A percentile compares a stretch with the other conserved stretches of the same genome.
Evolutionary conservation across 2,797 vertebrate species (phyloP).

Genomic region (Pipistrellus kuhlii): DNA sequence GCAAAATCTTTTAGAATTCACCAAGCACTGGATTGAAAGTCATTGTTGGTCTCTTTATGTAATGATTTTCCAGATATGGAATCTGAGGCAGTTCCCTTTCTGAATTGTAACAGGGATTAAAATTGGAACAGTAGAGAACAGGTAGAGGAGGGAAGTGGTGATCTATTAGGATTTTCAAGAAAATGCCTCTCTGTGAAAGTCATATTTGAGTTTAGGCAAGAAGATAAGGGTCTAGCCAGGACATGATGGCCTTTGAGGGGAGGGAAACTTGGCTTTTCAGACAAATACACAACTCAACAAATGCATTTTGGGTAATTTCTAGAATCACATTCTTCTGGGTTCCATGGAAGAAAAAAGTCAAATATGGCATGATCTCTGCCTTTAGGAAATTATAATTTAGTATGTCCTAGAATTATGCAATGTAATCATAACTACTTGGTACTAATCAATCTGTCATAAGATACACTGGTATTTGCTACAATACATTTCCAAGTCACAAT

Average conservation of each 20-base stretch:
- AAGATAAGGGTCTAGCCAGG: not conserved
- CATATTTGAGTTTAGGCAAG: not conserved
- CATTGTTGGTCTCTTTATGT: not conserved
- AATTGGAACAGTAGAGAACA: not conserved
- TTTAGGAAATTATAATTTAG: slow-evolving; percentile 75
- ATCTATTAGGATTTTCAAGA: slow-evolving; percentile 68
- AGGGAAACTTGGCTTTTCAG: slow-evolving; percentile 63
- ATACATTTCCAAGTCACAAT: slow-evolving; percentile 80
- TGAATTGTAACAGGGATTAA: not conserved
- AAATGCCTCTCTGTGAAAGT: not conserved
- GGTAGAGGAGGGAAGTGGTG: slow-evolving; percentile 21
- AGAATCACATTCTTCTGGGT: slow-evolving; percentile 70
- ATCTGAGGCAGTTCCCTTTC: not conserved
- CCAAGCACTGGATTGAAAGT: not conserved
- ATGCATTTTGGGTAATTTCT: slow-evolving; percentile 77
- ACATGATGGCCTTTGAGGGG: not conserved
- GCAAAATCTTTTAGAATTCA: slow-evolving; percentile 17
- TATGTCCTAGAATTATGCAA: not conserved
- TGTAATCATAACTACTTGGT: slow-evolving; percentile 50
- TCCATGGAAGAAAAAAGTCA: slow-evolving; percentile 19
- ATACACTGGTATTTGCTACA: slow-evolving; percentile 76
- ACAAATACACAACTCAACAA: slow-evolving; percentile 74
- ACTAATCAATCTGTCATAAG: slow-evolving; percentile 82
- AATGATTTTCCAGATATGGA: not conserved
- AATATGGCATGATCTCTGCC: slow-evolving; percentile 73